Conservation (phyloP, 2,888 invertebrate genomes). For the Andrena dorsata region DNA sequence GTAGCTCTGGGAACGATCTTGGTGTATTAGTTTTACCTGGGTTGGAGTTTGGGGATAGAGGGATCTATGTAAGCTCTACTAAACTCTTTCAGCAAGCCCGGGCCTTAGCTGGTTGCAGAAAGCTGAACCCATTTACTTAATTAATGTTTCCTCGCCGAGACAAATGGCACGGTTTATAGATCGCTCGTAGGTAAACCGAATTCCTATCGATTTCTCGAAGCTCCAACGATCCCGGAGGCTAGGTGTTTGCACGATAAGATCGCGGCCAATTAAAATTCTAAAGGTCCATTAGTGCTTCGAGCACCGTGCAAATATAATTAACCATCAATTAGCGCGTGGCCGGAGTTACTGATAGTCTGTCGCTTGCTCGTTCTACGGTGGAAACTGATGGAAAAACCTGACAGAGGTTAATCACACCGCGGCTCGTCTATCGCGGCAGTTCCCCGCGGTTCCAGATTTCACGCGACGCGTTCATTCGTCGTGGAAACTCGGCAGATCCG, state of each 20-base stretch:
- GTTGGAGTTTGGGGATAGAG: too few species aligned
- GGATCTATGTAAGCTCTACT: too few species aligned
- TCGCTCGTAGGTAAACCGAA: not conserved
- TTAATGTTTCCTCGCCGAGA: conserved; percentile 17
- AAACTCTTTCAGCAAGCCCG: too few species aligned
- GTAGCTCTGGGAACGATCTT: too few species aligned
- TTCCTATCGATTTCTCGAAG: not conserved
- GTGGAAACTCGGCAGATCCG: not conserved
- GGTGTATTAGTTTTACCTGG: too few species aligned
- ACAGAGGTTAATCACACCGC: conserved; percentile 37
- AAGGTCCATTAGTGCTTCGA: conserved; percentile 35
- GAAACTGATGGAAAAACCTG: conserved; percentile 42
- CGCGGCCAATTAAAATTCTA: conserved; percentile 42
- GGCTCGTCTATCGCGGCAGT: not conserved
- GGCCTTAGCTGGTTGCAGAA: too few species aligned
- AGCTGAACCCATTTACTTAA: not conserved
- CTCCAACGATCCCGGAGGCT: conserved; percentile 16
- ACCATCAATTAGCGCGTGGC: conserved; percentile 72
- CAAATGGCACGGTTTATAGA: conserved; percentile 16
- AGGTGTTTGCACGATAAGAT: conserved; percentile 30
- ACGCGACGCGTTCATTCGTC: not conserved
- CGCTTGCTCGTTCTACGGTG: conserved; percentile 11
- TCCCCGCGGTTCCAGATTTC: conserved; percentile 3
- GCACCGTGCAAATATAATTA: conserved; percentile 76
- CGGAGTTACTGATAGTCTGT: conserved; percentile 58